These are phyloP conservation scores for Mastacembelus armatus DNA, from an alignment of 2,797 vertebrate species.

Conservation along the genomic window DNA sequence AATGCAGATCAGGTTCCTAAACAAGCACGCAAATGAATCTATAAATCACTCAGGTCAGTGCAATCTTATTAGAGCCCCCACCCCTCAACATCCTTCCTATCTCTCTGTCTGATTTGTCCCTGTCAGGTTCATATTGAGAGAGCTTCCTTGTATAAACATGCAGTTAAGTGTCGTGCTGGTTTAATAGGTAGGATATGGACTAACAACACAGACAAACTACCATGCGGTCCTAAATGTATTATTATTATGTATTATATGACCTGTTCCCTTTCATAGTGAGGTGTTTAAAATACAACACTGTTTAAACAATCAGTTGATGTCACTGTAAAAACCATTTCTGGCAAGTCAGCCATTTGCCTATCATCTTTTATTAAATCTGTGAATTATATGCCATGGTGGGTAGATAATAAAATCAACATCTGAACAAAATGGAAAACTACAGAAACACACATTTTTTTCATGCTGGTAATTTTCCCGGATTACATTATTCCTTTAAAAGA, in stretches of 20 bases:
- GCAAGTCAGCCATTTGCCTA: background rate
- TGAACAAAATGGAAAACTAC: background rate
- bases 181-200: constrained; percentile 56
- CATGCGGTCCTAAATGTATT: constrained; percentile 20
- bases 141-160: constrained; percentile 72
- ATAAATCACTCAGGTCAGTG: constrained; percentile 79
- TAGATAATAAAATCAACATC: background rate
- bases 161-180: constrained; percentile 70
- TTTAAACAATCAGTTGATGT: constrained; percentile 4
- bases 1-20: constrained; percentile 83
- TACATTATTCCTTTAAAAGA: too few species aligned
- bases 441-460: too few species aligned
- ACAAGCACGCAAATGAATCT: constrained; percentile 84
- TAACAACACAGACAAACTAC: constrained; percentile 28
- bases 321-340: constrained; percentile 7
- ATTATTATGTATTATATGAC: constrained; percentile 30
- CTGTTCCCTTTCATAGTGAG: constrained; percentile 19
- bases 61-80: constrained; percentile 62
- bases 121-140: constrained; percentile 62
- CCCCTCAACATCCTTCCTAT: constrained; percentile 27
- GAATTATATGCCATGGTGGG: too few species aligned
- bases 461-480: too few species aligned
- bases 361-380: too few species aligned
- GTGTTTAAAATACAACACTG: constrained; percentile 16
- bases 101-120: constrained; percentile 56